Conservation (phyloP, 2,888 invertebrate species). For the Caenorhabditis sp. region DNA sequence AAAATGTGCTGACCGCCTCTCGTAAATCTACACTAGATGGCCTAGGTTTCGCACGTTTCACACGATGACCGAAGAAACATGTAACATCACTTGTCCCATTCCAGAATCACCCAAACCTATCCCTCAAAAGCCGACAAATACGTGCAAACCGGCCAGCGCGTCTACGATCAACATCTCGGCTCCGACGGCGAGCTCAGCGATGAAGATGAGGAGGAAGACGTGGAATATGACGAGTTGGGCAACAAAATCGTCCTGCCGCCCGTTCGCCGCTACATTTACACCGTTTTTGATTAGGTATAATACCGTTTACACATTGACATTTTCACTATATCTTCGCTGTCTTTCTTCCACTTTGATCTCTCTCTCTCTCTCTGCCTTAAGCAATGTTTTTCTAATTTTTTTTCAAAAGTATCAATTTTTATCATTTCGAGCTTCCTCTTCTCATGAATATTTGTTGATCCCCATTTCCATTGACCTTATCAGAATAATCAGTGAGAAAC, state of each 20-base stretch:
- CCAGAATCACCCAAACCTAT: slow-evolving; percentile 74
- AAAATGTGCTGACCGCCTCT: no score
- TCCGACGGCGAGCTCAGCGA: slow-evolving; percentile 62
- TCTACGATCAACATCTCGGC: slow-evolving; percentile 71
- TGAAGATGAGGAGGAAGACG: slow-evolving; percentile 65
- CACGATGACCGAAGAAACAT: no score
- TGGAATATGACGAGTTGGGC: slow-evolving; percentile 68
- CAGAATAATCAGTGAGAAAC: slow-evolving; percentile 64
- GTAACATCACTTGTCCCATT: no score
- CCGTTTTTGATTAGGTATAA: slow-evolving; percentile 74
- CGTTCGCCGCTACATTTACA: slow-evolving; percentile 72
- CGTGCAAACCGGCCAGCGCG: slow-evolving; percentile 75
- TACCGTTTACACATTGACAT: no score
- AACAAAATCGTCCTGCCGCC: slow-evolving; percentile 61
- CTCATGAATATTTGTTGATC: not conserved
- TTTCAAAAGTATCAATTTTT: no score
- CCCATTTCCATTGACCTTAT: slow-evolving; percentile 30
- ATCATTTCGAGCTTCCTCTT: not conserved
- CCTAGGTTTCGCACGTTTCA: no score
- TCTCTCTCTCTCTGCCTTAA: slow-evolving; percentile 1
- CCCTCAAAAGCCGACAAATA: slow-evolving; percentile 75
- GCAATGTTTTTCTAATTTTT: no score
- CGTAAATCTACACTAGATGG: no score
- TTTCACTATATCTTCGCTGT: no score
- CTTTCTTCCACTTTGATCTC: slow-evolving; percentile 25